Conservation (phyloP, 1,140 invertebrate species). For the Cydia fagiglandana region DNA sequence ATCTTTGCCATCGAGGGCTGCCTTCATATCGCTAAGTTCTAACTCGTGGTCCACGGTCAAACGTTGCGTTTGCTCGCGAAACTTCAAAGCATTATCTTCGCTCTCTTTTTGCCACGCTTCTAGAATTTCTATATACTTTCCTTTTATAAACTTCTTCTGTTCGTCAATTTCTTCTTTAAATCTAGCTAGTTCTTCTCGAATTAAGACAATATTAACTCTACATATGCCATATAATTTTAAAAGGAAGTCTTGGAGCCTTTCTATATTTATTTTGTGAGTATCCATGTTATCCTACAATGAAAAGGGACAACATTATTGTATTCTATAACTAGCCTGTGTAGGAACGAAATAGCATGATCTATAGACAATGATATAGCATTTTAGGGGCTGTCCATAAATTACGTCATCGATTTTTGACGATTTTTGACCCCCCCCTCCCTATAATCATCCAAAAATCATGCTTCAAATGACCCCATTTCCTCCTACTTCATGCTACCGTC, state of each 20-base stretch:
- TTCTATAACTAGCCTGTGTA: slow-evolving; percentile 26
- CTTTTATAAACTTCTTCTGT: slow-evolving; percentile 77
- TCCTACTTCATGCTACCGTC: no score
- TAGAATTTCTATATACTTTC: slow-evolving; percentile 79
- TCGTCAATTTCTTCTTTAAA: slow-evolving; percentile 78
- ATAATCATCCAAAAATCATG: no score
- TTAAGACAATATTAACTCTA: slow-evolving; percentile 78
- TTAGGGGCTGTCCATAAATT: no score
- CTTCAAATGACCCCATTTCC: no score
- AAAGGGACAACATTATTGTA: slow-evolving; percentile 34
- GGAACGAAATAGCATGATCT: slow-evolving; percentile 16
- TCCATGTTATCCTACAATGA: slow-evolving; percentile 80
- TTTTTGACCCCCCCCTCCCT: no score
- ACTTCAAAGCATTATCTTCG: slow-evolving; percentile 75
- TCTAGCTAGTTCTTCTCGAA: slow-evolving; percentile 81
- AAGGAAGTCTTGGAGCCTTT: slow-evolving; percentile 77
- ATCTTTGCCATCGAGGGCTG: slow-evolving; percentile 77
- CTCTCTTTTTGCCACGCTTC: slow-evolving; percentile 79
- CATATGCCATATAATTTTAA: slow-evolving; percentile 75
- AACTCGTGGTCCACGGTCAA: slow-evolving; percentile 83
- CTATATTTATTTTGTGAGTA: slow-evolving; percentile 78
- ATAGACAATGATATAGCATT: slow-evolving; percentile 10
- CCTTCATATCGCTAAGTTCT: slow-evolving; percentile 82
- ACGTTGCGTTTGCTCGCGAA: slow-evolving; percentile 81
- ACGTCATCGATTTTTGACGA: no score